Conservation (phyloP, 2,113 vertebrate species). For the Eretmochelys imbricata region DNA sequence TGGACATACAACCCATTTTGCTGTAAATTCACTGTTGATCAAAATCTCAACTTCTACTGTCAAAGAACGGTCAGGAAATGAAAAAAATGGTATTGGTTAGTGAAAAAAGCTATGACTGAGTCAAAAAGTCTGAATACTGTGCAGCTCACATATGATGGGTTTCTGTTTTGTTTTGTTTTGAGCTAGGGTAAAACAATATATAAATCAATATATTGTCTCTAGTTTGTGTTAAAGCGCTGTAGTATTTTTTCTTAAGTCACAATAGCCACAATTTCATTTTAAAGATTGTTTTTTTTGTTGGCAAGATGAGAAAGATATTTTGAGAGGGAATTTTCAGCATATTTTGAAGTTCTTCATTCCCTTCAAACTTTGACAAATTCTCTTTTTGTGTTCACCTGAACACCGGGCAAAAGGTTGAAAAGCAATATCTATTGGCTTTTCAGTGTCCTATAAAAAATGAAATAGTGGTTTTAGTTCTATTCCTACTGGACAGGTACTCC, state of each 20-base stretch:
- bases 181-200: not conserved
- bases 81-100: not conserved
- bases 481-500: not conserved
- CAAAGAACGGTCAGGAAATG: not conserved
- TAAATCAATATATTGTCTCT: not conserved
- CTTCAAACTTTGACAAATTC: slow-evolving; percentile 42
- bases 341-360: slow-evolving; percentile 23
- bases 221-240: not conserved
- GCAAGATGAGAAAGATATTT: slow-evolving; percentile 21
- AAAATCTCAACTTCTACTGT: not conserved
- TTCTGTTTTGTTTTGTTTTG: not conserved
- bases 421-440: slow-evolving; percentile 9
- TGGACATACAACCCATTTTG: not conserved
- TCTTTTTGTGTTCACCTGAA: not conserved
- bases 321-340: slow-evolving; percentile 6
- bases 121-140: not conserved
- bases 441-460: not conserved
- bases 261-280: not conserved
- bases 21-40: not conserved
- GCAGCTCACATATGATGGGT: not conserved
- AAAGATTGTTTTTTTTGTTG: not conserved
- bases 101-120: not conserved
- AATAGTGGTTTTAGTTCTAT: not conserved
- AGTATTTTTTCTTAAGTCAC: not conserved
- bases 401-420: not conserved